phyloP scores from a whole-genome alignment of 2,113 vertebrate genomes.

The Gasterosteus nipponicus region DNA sequence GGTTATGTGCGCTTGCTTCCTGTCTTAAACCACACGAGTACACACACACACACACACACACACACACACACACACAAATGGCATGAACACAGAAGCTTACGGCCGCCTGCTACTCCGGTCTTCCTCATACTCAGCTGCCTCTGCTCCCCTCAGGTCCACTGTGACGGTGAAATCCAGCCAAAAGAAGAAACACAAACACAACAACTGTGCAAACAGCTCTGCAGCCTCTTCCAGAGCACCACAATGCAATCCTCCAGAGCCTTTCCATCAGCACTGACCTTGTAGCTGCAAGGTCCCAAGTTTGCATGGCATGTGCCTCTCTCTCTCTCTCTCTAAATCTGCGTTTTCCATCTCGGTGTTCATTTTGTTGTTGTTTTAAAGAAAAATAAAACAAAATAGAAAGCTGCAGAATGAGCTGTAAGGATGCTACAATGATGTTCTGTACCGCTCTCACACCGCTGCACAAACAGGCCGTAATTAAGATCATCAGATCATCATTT shows the following conservation, averaged over 20 bases:
- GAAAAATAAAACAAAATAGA: background rate
- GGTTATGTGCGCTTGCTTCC: background rate
- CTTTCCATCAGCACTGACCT: background rate
- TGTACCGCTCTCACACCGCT: background rate
- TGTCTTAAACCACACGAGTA: conserved; percentile 8
- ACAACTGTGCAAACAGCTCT: conserved; percentile 6
- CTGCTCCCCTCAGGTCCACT: conserved; percentile 23
- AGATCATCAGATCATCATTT: background rate
- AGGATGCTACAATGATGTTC: background rate
- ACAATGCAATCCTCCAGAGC: background rate
- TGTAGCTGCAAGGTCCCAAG: background rate
- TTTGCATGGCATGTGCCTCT: background rate
- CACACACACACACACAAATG: conserved; percentile 1
- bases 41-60: conserved; percentile 5
- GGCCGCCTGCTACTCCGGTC: background rate
- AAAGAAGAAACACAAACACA: conserved; percentile 1
- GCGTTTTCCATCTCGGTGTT: background rate
- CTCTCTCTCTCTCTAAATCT: background rate
- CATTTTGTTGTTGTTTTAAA: background rate
- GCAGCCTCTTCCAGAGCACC: background rate
- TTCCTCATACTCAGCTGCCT: conserved; percentile 30
- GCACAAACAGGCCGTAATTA: background rate
- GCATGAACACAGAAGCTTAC: conserved; percentile 7
- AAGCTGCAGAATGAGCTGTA: background rate
- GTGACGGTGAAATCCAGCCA: conserved; percentile 9